These are phyloP conservation scores for Gryllus bimaculatus DNA, from an alignment of 1,140 invertebrate species.

Conservation along the genomic window DNA sequence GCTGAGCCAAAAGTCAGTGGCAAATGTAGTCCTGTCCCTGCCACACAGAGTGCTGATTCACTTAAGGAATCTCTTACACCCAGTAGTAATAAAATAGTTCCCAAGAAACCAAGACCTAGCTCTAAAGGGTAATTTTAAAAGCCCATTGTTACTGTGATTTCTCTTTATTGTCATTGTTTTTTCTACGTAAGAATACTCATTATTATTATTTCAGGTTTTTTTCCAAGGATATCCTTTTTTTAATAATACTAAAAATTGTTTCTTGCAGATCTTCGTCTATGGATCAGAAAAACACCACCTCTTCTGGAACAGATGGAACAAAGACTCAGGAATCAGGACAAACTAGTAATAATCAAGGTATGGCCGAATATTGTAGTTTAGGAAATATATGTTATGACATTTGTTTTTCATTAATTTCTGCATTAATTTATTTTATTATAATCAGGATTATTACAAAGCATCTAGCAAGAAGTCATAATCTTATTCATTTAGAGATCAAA, in stretches of 20 bases:
- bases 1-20: too few relatives aligned
- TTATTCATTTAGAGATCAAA: too few relatives aligned
- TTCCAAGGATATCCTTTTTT: background rate
- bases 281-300: slow-evolving; percentile 37
- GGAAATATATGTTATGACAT: too few relatives aligned
- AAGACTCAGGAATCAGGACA: slow-evolving; percentile 49
- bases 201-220: background rate
- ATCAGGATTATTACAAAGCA: too few relatives aligned
- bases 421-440: too few relatives aligned
- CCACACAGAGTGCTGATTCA: background rate
- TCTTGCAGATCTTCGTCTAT: slow-evolving; percentile 38
- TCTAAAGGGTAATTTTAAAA: slow-evolving; percentile 12
- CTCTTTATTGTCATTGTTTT: background rate
- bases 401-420: too few relatives aligned
- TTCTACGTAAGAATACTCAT: background rate
- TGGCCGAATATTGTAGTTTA: background rate
- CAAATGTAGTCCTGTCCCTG: background rate
- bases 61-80: slow-evolving; percentile 27
- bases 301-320: slow-evolving; percentile 39
- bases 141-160: background rate
- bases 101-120: background rate
- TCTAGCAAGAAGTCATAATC: too few relatives aligned
- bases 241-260: background rate
- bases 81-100: background rate
- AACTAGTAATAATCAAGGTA: slow-evolving; percentile 45